Conservation (phyloP, 1,140 invertebrate species). For the Muscidifurax raptorellus region DNA sequence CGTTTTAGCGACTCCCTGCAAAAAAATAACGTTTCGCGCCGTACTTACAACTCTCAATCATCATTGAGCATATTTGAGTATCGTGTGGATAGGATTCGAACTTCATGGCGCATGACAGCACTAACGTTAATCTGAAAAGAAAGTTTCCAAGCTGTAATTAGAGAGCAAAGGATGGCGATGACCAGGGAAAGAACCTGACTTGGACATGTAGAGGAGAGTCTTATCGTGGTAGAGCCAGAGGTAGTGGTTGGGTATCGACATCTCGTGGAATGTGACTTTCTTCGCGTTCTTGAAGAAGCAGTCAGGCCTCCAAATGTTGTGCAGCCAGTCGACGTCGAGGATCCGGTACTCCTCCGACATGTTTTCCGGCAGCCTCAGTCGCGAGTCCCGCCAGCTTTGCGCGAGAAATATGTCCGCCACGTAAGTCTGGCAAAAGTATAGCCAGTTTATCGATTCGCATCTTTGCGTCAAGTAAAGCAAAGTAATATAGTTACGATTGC, state of each 20-base stretch:
- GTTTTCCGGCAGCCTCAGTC: slow-evolving; percentile 89
- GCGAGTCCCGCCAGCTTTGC: slow-evolving; percentile 92
- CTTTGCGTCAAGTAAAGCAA: background rate
- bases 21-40: background rate
- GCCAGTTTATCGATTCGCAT: background rate
- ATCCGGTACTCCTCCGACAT: slow-evolving; percentile 95
- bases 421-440: slow-evolving; percentile 83
- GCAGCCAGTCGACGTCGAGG: slow-evolving; percentile 92
- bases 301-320: slow-evolving; percentile 93
- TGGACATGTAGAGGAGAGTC: slow-evolving; percentile 92
- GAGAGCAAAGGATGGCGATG: too few species aligned
- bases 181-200: slow-evolving; percentile 78
- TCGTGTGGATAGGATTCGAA: slow-evolving; percentile 94
- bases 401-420: slow-evolving; percentile 94
- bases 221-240: slow-evolving; percentile 94
- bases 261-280: slow-evolving; percentile 94
- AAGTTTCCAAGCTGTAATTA: too few species aligned
- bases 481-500: slow-evolving; percentile 44
- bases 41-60: slow-evolving; percentile 92
- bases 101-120: slow-evolving; percentile 94
- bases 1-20: background rate
- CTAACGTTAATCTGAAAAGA: slow-evolving; percentile 85
- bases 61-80: slow-evolving; percentile 92
- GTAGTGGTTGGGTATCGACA: slow-evolving; percentile 96
- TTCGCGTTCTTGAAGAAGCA: slow-evolving; percentile 96